Evolutionary conservation across 1,140 invertebrate genomes (phyloP), one percentile per base, ranked within the genome.

Genomic region (Probaryconus sp.): DNA sequence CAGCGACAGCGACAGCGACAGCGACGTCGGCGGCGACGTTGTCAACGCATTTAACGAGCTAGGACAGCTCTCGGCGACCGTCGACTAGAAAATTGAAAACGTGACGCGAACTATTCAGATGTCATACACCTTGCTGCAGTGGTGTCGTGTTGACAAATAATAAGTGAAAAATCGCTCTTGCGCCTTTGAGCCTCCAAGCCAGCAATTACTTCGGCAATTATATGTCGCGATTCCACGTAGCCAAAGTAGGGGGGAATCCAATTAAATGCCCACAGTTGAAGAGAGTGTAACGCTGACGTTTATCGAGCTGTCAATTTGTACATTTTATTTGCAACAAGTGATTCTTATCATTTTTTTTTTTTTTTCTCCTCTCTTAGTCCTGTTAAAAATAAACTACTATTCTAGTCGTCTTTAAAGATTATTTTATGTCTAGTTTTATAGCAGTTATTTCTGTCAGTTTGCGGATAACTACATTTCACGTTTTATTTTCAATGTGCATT

Each of bases 1-100:
- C 74, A n/a, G n/a, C n/a, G n/a, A n/a, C n/a, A n/a, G n/a, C n/a
- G n/a, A n/a, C n/a, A 60, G 61, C 67, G 67, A 51, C 48, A 79
- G 81, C 84, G 82, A 85, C 82, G 83, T 81, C 79, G 70, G n/a
- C n/a, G 55, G 61, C 67, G 67, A 51, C 48, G 80, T 82, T 85
- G 82, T 85, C 82, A 84, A 82, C 79, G 70, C 72, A 68, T 79
- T 82, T 81, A 84, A 83, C 81, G 77, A 80, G 79, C 79, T 80
- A 80, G 78, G 82, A 85, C 81, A 82, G 81, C 82, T 79, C 83
- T 80, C 78, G 76, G 77, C 77, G 77, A 75, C 64, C 78, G 77
- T 74, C 53, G 73, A 84, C 78, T 81, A 82, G 83, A 85, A 86
- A 85, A 87, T 86, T 85, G 84, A 86, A 87, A 86, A 85, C 79